Conservation (phyloP, 2,113 vertebrate species). For the Strix uralensis region DNA sequence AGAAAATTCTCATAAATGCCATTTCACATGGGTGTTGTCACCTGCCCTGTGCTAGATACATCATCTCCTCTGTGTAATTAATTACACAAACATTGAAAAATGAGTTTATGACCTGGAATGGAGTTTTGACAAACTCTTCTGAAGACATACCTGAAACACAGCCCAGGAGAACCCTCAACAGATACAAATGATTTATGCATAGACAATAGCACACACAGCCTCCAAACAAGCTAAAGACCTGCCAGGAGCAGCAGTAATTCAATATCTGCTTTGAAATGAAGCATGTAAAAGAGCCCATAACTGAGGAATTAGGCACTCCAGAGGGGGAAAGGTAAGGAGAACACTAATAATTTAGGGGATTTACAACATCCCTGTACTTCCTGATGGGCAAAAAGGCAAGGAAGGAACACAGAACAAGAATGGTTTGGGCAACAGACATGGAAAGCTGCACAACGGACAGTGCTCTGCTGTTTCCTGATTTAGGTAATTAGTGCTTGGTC, state of each 20-base stretch:
- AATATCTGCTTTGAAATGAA: neutral
- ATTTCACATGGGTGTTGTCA: neutral
- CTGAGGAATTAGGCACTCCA: neutral
- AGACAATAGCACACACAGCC: neutral
- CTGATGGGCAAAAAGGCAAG: neutral
- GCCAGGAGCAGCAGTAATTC: neutral
- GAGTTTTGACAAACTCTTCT: neutral
- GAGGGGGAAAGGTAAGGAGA: neutral
- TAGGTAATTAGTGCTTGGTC: neutral
- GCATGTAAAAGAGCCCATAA: neutral
- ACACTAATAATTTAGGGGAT: neutral
- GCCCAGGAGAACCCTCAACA: neutral
- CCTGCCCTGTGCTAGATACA: neutral
- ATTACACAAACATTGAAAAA: conserved; percentile 11
- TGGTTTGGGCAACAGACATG: fast-evolving
- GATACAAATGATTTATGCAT: neutral
- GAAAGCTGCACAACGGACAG: neutral
- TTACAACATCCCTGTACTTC: neutral
- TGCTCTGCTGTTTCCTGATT: neutral
- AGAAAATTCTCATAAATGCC: neutral
- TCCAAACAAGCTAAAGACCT: neutral
- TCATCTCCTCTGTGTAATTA: neutral
- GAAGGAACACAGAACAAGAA: neutral
- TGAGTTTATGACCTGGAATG: neutral
- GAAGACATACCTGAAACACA: neutral